These are phyloP conservation scores for Lithobates pipiens DNA, from an alignment of 2,797 vertebrate genomes.

Conservation along the genomic window DNA sequence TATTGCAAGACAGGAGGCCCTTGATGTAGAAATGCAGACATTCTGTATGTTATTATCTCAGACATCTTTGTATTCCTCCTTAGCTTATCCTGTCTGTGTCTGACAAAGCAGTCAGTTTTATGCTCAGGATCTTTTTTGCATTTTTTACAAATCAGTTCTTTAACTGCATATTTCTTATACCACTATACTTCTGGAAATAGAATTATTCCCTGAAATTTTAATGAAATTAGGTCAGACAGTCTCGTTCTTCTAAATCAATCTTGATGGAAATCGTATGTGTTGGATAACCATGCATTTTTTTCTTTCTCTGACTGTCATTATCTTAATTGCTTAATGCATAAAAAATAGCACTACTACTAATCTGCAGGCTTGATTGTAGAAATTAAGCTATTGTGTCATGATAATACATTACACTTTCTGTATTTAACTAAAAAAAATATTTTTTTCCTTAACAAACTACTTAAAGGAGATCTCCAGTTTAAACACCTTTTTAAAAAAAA, in stretches of 20 bases:
- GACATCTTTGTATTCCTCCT: too few species aligned
- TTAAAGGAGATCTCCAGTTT: neutral
- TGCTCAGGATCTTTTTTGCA: too few species aligned
- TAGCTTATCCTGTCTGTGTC: too few species aligned
- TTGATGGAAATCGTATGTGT: neutral
- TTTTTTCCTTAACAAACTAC: slow-evolving; percentile 11
- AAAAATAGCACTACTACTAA: slow-evolving; percentile 28
- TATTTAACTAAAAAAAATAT: neutral
- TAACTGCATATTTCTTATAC: too few species aligned
- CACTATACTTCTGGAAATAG: too few species aligned
- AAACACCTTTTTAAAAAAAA: too few species aligned
- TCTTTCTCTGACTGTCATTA: slow-evolving; percentile 10
- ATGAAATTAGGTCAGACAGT: neutral
- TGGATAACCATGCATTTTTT: neutral
- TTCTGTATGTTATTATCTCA: too few species aligned
- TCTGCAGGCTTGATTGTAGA: slow-evolving; percentile 29
- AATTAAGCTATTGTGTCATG: slow-evolving; percentile 31
- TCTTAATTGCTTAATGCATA: slow-evolving; percentile 23
- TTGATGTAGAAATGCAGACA: too few species aligned
- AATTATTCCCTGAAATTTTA: neutral
- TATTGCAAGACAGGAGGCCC: too few species aligned
- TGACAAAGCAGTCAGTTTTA: too few species aligned
- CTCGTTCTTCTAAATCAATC: neutral
- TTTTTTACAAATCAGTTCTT: too few species aligned
- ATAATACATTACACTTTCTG: slow-evolving; percentile 40